A percentile compares a stretch with the other conserved stretches of the same genome.
Evolutionary conservation across 2,888 invertebrate genomes (phyloP).

Genomic region (Pollenia griseotomentosa): DNA sequence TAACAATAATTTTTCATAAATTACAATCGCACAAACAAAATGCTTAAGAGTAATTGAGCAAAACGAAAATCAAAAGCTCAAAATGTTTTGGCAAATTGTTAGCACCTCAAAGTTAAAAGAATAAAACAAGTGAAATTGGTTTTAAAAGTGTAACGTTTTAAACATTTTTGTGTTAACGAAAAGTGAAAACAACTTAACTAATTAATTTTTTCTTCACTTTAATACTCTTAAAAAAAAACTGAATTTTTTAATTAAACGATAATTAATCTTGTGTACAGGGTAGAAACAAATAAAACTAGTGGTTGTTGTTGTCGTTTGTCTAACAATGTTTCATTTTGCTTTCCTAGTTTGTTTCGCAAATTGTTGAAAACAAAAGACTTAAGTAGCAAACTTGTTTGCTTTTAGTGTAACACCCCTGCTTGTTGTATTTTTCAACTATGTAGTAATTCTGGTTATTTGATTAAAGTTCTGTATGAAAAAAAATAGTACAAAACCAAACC

Average conservation of each 20-base stretch:
- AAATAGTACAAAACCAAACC: constrained; percentile 15
- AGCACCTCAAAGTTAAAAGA: constrained; percentile 35
- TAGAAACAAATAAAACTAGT: background rate
- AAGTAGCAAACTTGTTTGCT: constrained; percentile 68
- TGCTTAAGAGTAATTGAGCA: constrained; percentile 4
- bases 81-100: constrained; percentile 42
- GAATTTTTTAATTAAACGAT: constrained; percentile 53
- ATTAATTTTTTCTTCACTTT: constrained; percentile 10
- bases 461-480: background rate
- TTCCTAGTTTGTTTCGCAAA: background rate
- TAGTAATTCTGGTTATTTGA: background rate
- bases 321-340: background rate
- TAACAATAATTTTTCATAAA: constrained; percentile 49
- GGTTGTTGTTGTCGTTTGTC: background rate
- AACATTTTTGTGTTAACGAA: background rate
- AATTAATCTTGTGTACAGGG: constrained; percentile 53
- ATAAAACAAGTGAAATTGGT: constrained; percentile 55
- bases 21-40: constrained; percentile 5
- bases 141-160: background rate
- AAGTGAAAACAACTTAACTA: constrained; percentile 44
- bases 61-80: constrained; percentile 13
- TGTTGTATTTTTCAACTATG: background rate
- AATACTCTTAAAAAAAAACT: background rate
- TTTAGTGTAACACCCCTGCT: constrained; percentile 21
- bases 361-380: constrained; percentile 66